Conservation (phyloP, 1,140 invertebrate genomes). For the Pseudomyrmex flavicornis region DNA sequence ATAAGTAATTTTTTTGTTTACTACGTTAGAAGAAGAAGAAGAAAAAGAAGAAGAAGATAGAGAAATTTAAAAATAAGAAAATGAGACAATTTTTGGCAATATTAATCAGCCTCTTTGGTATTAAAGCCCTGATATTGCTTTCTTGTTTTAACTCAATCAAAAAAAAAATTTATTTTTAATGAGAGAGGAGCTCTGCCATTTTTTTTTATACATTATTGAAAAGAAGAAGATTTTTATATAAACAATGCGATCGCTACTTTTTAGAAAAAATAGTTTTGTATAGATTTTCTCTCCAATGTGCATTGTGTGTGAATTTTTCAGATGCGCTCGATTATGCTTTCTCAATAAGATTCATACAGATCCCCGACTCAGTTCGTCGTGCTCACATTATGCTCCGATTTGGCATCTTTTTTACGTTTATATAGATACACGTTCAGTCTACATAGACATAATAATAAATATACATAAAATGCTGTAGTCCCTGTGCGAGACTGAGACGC, state of each 20-base stretch:
- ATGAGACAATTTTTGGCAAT: conserved; percentile 83
- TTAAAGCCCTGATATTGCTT: conserved; percentile 77
- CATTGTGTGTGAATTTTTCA: conserved; percentile 59
- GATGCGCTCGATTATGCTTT: conserved; percentile 48
- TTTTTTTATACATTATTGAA: conserved; percentile 49
- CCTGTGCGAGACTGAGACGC: conserved; percentile 59
- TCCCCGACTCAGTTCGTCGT: conserved; percentile 25
- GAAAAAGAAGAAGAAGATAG: conserved; percentile 46
- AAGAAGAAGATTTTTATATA: conserved; percentile 42
- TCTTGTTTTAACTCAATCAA: conserved; percentile 59
- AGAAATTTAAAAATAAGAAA: conserved; percentile 72
- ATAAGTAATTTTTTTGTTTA: conserved; percentile 74
- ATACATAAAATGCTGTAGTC: conserved; percentile 54
- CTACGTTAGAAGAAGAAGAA: conserved; percentile 25
- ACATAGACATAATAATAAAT: conserved; percentile 62
- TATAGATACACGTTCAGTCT: conserved; percentile 62
- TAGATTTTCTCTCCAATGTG: conserved; percentile 61
- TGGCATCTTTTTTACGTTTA: conserved; percentile 52
- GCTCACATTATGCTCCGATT: conserved; percentile 53
- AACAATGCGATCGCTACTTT: conserved; percentile 46
- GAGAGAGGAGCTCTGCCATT: conserved; percentile 38
- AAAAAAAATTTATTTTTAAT: conserved; percentile 11
- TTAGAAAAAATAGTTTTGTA: conserved; percentile 61
- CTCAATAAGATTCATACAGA: conserved; percentile 54
- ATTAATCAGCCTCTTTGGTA: conserved; percentile 84